Evolutionary conservation across 2,797 vertebrate genomes (phyloP), one percentile per base, ranked within the genome.

Genomic region (Pseudomugil tenellus): DNA sequence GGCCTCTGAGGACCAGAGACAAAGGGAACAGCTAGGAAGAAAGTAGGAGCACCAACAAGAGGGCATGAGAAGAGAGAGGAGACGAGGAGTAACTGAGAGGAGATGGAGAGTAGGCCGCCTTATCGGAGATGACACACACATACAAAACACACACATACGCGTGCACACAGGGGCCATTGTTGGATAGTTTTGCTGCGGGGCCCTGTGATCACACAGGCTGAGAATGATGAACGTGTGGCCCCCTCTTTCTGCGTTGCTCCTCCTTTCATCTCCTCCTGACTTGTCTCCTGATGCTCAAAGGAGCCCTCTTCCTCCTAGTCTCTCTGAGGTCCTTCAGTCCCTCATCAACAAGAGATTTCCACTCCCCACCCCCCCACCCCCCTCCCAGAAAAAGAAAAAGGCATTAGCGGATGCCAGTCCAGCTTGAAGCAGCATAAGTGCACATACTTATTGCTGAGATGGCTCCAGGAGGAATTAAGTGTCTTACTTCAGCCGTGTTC

Each of bases 191-290:
- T 59, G 79, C 84, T 41, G 76, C 76, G 35, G 89, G 80, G 70
- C 80, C 83, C 89, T 92, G 87, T 93, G 91, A 93, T 93, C 91
- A 88, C 72, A 73, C 72, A 89, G 85, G 80, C 89, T 76, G 81
- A 86, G 89, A 79, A 82, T 85, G 90, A 91, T 72, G 87, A 91
- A 80, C 88, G 83, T 77, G 77, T 84, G 82, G 85, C 86, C 79
- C 16, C 75, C 68, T 77, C 72, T 84, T 82, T 85, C 70, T 70
- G 73, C 72, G 58, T 69, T 52, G 17, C 65, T 64, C 63, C 64
- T 58, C 61, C 74, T 89, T 89, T 90, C 77, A 90, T 88, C 84
- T 81, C 76, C 49, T 62, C 63, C 46, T 12, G 19, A 58, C 74
- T 77, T 19, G 25, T 65, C 77, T 75, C 63, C 39, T 67, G 65